phyloP scores from a whole-genome alignment of 2,113 vertebrate species.

The Meriones unguiculatus region DNA sequence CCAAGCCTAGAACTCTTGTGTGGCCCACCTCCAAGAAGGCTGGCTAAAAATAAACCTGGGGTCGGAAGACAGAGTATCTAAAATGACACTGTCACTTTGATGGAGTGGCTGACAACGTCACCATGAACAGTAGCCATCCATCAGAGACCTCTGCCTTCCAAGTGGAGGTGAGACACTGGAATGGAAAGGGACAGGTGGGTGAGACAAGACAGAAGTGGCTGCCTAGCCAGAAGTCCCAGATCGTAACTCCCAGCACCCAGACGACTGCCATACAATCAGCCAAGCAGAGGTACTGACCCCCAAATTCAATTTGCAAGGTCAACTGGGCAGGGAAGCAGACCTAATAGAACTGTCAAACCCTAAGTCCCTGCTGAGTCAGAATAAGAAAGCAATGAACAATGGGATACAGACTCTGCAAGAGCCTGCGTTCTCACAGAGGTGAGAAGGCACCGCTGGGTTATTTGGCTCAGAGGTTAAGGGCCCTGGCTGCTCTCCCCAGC shows the following conservation, averaged over 20 bases:
- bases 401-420: background rate
- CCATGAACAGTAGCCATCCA: background rate
- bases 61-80: conserved; percentile 32
- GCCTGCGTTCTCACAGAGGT: conserved; percentile 11
- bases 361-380: background rate
- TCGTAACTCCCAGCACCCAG: background rate
- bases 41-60: conserved; percentile 34
- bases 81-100: conserved; percentile 51
- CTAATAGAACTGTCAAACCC: conserved; percentile 79
- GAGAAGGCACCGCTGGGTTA: background rate
- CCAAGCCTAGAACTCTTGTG: background rate
- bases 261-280: conserved; percentile 64
- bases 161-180: background rate
- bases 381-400: conserved; percentile 72
- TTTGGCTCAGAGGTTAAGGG: background rate
- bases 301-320: conserved; percentile 81
- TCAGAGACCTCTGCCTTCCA: background rate
- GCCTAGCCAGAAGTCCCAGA: rapidly evolving
- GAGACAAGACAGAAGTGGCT: rapidly evolving
- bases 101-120: background rate
- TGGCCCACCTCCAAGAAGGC: background rate
- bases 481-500: background rate
- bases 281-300: conserved; percentile 49
- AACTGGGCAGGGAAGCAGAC: conserved; percentile 64
- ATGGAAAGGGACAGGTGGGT: rapidly evolving